Conservation (phyloP, 2,888 invertebrate species). For the Maniola hyperantus region DNA sequence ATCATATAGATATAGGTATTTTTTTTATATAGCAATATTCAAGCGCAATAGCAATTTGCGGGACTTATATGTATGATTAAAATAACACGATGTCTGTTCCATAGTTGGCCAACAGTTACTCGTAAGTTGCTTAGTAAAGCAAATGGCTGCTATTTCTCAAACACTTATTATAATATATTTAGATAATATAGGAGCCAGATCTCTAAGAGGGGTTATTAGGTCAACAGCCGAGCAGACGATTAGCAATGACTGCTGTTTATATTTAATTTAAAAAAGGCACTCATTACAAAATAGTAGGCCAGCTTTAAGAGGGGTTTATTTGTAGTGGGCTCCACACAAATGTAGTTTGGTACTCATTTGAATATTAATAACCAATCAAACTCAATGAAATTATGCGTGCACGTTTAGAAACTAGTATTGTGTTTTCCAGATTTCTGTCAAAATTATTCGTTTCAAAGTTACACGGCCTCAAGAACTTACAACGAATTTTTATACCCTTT, state of each 20-base stretch:
- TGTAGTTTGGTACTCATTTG: neutral
- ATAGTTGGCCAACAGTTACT: conserved; percentile 18
- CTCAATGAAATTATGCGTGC: too few relatives aligned
- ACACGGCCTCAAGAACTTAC: too few relatives aligned
- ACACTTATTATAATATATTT: conserved; percentile 31
- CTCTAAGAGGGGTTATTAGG: conserved; percentile 36
- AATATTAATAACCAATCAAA: too few relatives aligned
- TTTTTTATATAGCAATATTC: too few relatives aligned
- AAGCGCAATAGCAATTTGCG: too few relatives aligned
- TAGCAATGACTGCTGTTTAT: conserved; percentile 32
- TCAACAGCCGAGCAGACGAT: conserved; percentile 36
- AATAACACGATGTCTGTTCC: neutral
- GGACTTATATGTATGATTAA: neutral
- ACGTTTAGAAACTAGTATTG: too few relatives aligned
- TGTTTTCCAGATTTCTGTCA: too few relatives aligned
- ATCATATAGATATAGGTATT: too few relatives aligned
- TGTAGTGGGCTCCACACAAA: neutral
- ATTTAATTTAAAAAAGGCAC: conserved; percentile 29
- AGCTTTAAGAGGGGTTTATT: conserved; percentile 9
- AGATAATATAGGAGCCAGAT: conserved; percentile 39
- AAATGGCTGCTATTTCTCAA: conserved; percentile 31
- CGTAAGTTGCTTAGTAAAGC: conserved; percentile 32
- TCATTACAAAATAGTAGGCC: conserved; percentile 15
- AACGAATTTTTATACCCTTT: too few relatives aligned
- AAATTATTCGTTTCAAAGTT: too few relatives aligned